Percentiles rank a stretch among this genome's conserved stretches.
phyloP scores from a whole-genome alignment of 2,888 invertebrate genomes.

The Aphelenchoides bicaudatus region DNA sequence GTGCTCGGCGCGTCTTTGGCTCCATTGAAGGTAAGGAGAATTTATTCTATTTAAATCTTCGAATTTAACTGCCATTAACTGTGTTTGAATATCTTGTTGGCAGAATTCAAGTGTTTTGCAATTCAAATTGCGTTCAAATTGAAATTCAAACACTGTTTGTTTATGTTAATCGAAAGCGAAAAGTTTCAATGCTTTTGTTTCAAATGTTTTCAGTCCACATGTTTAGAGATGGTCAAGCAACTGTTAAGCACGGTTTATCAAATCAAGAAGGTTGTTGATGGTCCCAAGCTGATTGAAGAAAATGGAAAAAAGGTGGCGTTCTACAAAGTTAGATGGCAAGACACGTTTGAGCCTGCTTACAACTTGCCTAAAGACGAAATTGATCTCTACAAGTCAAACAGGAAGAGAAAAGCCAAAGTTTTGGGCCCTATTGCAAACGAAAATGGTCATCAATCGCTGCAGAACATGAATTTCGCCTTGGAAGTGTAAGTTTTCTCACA shows the following conservation, averaged over 20 bases:
- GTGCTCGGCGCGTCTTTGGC: too few relatives aligned
- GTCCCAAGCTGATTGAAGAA: slow-evolving; percentile 28
- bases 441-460: not conserved
- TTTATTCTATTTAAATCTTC: too few relatives aligned
- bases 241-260: slow-evolving; percentile 23
- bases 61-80: too few relatives aligned
- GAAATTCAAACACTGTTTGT: too few relatives aligned
- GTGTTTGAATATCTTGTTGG: too few relatives aligned
- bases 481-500: slow-evolving; percentile 25
- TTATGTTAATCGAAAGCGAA: too few relatives aligned
- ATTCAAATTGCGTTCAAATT: too few relatives aligned
- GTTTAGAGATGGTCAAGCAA: slow-evolving; percentile 20
- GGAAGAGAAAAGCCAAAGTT: slow-evolving; percentile 12
- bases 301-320: slow-evolving; percentile 27
- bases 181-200: too few relatives aligned
- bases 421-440: slow-evolving; percentile 1
- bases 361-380: slow-evolving; percentile 28
- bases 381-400: slow-evolving; percentile 27
- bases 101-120: too few relatives aligned
- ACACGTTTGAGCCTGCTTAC: slow-evolving; percentile 28
- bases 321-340: slow-evolving; percentile 34
- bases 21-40: too few relatives aligned
- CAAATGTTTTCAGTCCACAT: too few relatives aligned
- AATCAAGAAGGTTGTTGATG: slow-evolving; percentile 31
- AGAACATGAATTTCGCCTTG: slow-evolving; percentile 30